phyloP scores from a whole-genome alignment of 2,797 vertebrate species.

The Danio aesculapii region DNA sequence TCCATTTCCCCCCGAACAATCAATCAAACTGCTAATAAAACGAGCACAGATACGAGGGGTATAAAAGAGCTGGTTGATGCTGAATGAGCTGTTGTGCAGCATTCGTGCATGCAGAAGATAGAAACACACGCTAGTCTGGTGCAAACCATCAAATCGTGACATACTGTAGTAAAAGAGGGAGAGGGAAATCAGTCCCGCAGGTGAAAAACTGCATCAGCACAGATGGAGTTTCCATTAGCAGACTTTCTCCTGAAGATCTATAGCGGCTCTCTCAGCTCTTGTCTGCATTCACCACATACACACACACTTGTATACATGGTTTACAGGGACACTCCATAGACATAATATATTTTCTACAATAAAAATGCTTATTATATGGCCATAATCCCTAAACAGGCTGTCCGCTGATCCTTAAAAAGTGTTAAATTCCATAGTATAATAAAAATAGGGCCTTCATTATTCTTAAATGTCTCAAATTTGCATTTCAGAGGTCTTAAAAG shows the following conservation, averaged over 20 bases:
- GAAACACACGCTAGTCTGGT: not conserved
- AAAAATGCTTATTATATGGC: no score
- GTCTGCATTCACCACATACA: not conserved
- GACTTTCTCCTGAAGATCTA: not conserved
- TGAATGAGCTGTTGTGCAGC: not conserved
- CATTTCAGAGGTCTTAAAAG: no score
- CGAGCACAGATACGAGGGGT: not conserved
- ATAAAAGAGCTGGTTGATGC: not conserved
- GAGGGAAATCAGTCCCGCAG: constrained; percentile 3
- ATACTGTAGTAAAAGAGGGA: not conserved
- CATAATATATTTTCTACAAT: no score
- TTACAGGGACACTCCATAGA: no score
- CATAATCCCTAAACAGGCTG: no score
- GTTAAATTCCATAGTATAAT: no score
- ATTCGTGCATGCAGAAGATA: not conserved
- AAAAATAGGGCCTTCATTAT: no score
- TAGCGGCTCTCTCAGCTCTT: constrained; percentile 6
- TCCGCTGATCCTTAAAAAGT: no score
- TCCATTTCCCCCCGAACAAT: not conserved
- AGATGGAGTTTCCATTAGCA: constrained; percentile 17
- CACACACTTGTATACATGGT: no score
- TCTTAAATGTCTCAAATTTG: no score
- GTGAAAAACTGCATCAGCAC: constrained; percentile 2
- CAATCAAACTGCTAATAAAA: not conserved
- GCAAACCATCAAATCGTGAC: not conserved